phyloP scores from a whole-genome alignment of 92 coral and sea anemone species.

The Galaxea fascicularis region DNA sequence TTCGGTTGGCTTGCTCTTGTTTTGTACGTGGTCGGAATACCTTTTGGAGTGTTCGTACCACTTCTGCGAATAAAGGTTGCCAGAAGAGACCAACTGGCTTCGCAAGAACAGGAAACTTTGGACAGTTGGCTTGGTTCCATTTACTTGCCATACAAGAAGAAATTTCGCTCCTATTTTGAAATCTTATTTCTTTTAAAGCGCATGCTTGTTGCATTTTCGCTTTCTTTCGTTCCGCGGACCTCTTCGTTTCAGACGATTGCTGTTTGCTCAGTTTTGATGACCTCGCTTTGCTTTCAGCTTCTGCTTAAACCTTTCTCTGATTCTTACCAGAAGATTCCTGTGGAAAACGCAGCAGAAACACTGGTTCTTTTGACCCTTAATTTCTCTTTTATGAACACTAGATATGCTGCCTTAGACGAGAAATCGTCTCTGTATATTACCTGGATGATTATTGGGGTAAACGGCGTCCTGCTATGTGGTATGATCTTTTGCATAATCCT shows the following conservation, averaged over 20 bases:
- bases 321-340: constrained; percentile 37
- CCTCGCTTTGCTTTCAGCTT: constrained; percentile 48
- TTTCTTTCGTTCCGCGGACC: constrained; percentile 52
- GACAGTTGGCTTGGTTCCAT: constrained; percentile 76
- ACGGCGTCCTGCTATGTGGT: constrained; percentile 16
- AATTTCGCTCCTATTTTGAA: constrained; percentile 65
- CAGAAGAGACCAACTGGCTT: constrained; percentile 28
- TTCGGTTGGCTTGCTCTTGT: constrained; percentile 64
- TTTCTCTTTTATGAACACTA: constrained; percentile 57
- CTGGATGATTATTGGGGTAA: constrained; percentile 41
- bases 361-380: constrained; percentile 64
- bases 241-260: constrained; percentile 60
- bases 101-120: constrained; percentile 29
- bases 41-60: constrained; percentile 71
- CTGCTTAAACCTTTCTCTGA: constrained; percentile 48
- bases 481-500: constrained; percentile 10
- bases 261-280: constrained; percentile 44
- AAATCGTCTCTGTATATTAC: constrained; percentile 10
- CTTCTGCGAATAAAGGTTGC: constrained; percentile 43
- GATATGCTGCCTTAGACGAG: constrained; percentile 38
- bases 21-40: constrained; percentile 81
- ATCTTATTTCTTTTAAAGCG: constrained; percentile 53
- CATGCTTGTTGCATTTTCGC: constrained; percentile 64
- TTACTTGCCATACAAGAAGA: constrained; percentile 60
- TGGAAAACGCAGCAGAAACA: constrained; percentile 59